Conservation (phyloP, 2,888 invertebrate species). For the Ceraclea dissimilis region DNA sequence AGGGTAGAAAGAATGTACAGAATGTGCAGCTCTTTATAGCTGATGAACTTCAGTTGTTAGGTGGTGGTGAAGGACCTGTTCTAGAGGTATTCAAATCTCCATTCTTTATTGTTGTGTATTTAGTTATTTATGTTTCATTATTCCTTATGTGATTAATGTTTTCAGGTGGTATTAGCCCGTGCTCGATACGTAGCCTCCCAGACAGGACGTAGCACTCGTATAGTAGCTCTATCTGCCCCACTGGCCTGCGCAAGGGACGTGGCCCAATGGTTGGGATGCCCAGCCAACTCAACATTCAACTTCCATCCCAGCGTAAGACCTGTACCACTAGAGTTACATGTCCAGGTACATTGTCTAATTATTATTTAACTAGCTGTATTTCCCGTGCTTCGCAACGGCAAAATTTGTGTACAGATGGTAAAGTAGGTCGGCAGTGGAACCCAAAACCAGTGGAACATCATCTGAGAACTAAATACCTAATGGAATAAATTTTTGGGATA, state of each 20-base stretch:
- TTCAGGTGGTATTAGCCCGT: slow-evolving; percentile 71
- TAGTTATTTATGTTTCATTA: no score
- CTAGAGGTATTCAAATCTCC: slow-evolving; percentile 67
- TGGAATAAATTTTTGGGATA: no score
- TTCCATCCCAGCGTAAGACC: slow-evolving; percentile 98
- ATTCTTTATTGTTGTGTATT: no score
- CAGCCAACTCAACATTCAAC: slow-evolving; percentile 90
- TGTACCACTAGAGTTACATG: slow-evolving; percentile 89
- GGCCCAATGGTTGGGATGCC: slow-evolving; percentile 94
- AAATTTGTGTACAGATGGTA: no score
- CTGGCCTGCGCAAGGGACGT: slow-evolving; percentile 93
- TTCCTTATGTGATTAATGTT: not conserved
- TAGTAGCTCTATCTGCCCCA: slow-evolving; percentile 89
- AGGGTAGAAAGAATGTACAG: slow-evolving; percentile 97
- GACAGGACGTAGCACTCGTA: slow-evolving; percentile 63
- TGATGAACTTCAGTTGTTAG: slow-evolving; percentile 88
- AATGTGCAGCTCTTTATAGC: slow-evolving; percentile 94
- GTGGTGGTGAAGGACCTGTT: slow-evolving; percentile 87
- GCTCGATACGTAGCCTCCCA: slow-evolving; percentile 97
- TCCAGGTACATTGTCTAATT: slow-evolving; percentile 59
- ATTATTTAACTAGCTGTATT: no score
- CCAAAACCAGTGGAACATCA: no score
- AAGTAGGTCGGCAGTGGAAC: no score
- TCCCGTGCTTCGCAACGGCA: no score
- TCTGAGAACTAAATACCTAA: no score